These are phyloP conservation scores for Psittacus erithacus DNA, from an alignment of 2,113 vertebrate genomes.

Conservation along the genomic window DNA sequence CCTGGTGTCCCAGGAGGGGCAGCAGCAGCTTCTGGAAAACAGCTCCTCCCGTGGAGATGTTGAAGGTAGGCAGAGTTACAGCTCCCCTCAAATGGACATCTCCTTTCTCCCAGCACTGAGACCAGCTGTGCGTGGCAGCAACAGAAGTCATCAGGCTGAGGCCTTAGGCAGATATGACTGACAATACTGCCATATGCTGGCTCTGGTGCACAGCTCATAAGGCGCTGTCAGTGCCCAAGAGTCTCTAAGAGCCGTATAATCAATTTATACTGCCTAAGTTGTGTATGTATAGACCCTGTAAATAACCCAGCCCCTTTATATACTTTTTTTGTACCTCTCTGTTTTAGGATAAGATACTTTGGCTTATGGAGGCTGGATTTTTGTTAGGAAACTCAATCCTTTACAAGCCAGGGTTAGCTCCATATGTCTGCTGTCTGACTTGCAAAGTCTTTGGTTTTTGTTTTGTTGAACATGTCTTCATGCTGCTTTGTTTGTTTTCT, in stretches of 20 bases:
- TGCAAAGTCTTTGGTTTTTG: neutral
- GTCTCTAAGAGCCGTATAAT: neutral
- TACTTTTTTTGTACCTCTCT: neutral
- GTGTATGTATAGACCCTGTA: neutral
- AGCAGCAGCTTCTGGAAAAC: constrained; percentile 47
- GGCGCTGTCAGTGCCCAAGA: neutral
- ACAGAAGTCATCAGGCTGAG: neutral
- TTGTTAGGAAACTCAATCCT: neutral
- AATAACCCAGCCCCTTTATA: neutral
- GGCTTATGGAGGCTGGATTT: neutral
- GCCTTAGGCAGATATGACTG: neutral
- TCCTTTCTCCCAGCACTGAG: neutral
- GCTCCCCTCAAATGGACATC: accelerated
- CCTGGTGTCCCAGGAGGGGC: constrained; percentile 39
- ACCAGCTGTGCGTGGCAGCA: neutral
- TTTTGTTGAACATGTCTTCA: neutral
- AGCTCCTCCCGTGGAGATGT: constrained; percentile 19
- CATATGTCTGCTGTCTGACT: neutral
- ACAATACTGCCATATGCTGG: neutral
- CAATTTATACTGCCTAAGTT: neutral
- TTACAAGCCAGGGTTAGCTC: neutral
- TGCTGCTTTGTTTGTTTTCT: neutral
- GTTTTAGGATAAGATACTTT: neutral
- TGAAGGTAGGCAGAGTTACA: constrained; percentile 53
- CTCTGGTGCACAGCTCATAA: neutral